These are phyloP conservation scores for Sardinella longiceps DNA, from an alignment of 2,797 vertebrate species.

Conservation along the genomic window DNA sequence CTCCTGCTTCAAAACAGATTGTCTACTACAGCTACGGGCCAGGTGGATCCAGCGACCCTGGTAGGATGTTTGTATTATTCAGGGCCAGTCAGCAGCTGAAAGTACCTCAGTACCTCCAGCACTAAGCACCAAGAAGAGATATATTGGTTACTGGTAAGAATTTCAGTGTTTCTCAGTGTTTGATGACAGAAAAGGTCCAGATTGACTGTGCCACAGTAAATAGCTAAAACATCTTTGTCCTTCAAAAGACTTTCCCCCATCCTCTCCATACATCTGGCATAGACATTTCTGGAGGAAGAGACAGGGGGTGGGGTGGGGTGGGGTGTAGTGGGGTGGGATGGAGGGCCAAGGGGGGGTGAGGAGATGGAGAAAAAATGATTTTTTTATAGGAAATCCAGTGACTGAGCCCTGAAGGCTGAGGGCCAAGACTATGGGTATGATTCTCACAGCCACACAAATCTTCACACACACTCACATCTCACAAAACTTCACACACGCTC, in stretches of 20 bases:
- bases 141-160: constrained; percentile 8
- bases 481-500: not conserved
- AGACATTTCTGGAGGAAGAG: not conserved
- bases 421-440: not conserved
- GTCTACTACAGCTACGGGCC: not conserved
- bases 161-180: not conserved
- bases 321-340: not conserved
- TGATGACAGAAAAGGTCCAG: constrained; percentile 20
- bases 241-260: not conserved
- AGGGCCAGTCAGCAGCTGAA: not conserved
- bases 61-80: not conserved
- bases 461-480: not conserved
- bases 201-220: constrained; percentile 22
- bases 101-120: constrained; percentile 11
- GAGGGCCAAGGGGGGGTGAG: not conserved
- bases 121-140: not conserved
- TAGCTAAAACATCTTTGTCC: constrained; percentile 25
- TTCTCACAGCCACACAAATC: not conserved
- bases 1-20: not conserved
- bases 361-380: not conserved
- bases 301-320: constrained; percentile 38
- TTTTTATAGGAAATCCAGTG: constrained; percentile 27
- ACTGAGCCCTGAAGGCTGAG: not conserved
- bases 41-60: not conserved
- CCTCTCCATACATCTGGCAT: constrained; percentile 4